Percentiles rank a stretch among this genome's conserved stretches.
These are phyloP conservation scores for Paralichthys olivaceus DNA, from an alignment of 2,113 vertebrate genomes.

Conservation along the genomic window DNA sequence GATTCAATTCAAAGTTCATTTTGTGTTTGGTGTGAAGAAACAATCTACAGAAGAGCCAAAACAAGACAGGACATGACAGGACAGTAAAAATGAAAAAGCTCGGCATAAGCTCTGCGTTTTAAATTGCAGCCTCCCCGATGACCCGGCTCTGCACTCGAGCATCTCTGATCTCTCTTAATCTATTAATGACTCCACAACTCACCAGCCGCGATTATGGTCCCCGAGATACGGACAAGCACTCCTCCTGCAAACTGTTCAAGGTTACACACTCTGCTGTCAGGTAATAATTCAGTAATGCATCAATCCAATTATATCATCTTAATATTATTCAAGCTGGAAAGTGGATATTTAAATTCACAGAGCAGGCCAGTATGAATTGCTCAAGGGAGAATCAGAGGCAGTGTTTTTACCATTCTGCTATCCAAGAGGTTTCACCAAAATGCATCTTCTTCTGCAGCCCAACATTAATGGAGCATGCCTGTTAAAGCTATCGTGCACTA, in stretches of 20 bases:
- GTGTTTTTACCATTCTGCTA: not conserved
- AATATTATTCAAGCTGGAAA: slow-evolving; percentile 35
- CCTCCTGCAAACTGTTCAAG: slow-evolving; percentile 39
- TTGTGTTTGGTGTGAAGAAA: not conserved
- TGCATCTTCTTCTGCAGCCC: slow-evolving; percentile 33
- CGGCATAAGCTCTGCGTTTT: slow-evolving; percentile 45
- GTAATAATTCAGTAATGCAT: slow-evolving; percentile 58
- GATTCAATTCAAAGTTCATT: slow-evolving; percentile 5
- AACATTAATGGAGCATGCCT: slow-evolving; percentile 53
- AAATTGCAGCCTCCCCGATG: slow-evolving; percentile 72
- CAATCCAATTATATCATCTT: slow-evolving; percentile 58
- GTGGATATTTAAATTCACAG: slow-evolving; percentile 38
- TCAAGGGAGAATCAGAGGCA: slow-evolving; percentile 1
- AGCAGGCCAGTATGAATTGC: not conserved
- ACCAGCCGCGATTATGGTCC: slow-evolving; percentile 59
- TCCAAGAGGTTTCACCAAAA: slow-evolving; percentile 7
- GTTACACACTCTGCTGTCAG: slow-evolving; percentile 32
- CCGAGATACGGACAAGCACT: slow-evolving; percentile 70
- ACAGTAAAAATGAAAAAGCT: slow-evolving; percentile 39
- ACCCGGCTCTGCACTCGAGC: slow-evolving; percentile 67
- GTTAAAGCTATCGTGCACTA: slow-evolving; percentile 54
- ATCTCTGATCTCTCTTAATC: slow-evolving; percentile 69
- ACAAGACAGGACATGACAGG: not conserved
- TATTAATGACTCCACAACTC: slow-evolving; percentile 75
- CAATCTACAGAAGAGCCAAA: not conserved